These are phyloP conservation scores for Epizoanthus scotinus DNA, from an alignment of 92 coral and sea anemone species.

Conservation along the genomic window DNA sequence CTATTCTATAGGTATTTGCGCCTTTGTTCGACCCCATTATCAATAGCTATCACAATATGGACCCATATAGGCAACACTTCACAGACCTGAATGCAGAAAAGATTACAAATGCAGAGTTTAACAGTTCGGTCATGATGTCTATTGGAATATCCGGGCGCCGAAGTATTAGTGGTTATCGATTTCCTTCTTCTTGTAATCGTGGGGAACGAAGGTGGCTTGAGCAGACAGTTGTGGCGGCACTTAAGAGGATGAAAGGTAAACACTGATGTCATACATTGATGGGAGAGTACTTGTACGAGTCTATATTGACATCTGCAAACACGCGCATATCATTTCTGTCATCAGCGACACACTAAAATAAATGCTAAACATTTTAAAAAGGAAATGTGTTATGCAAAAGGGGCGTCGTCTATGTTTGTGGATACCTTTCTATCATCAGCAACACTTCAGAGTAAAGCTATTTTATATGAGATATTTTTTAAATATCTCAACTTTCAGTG, in stretches of 20 bases:
- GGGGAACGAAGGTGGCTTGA: constrained; percentile 68
- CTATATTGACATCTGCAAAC: too few species aligned
- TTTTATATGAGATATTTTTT: too few species aligned
- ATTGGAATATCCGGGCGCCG: constrained; percentile 63
- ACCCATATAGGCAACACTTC: constrained; percentile 41
- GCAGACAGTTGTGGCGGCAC: constrained; percentile 53
- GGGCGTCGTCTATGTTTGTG: too few species aligned
- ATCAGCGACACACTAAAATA: too few species aligned
- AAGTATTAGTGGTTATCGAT: constrained; percentile 66
- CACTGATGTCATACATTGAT: too few species aligned
- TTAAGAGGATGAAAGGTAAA: constrained; percentile 65
- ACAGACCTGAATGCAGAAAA: constrained; percentile 58
- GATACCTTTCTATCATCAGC: too few species aligned
- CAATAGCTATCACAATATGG: constrained; percentile 55
- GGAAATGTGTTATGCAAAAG: too few species aligned
- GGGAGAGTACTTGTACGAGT: too few species aligned
- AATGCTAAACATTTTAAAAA: too few species aligned
- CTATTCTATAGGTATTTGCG: constrained; percentile 42
- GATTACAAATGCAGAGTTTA: constrained; percentile 50
- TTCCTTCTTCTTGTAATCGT: constrained; percentile 66
- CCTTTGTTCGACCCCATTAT: constrained; percentile 75
- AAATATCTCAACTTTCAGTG: too few species aligned
- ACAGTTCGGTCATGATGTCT: constrained; percentile 48
- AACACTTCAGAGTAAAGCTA: too few species aligned
- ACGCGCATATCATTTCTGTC: too few species aligned